A percentile compares a stretch with the other conserved stretches of the same genome.
Conservation (phyloP, 2,113 vertebrate genomes). For the Oreochromis tanganicae region DNA sequence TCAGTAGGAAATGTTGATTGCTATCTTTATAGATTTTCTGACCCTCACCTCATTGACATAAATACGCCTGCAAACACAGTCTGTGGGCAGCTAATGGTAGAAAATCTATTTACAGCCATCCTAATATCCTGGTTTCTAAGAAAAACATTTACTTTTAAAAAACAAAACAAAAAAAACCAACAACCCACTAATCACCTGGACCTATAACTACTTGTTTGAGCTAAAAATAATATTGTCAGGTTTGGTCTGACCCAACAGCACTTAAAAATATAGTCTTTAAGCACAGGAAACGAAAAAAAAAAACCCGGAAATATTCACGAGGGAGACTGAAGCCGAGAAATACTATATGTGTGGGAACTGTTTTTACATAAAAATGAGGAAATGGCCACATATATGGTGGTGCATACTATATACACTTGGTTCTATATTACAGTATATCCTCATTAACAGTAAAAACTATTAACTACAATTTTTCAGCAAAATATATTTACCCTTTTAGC, state of each 20-base stretch:
- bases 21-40: not conserved
- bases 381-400: not conserved
- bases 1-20: not conserved
- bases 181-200: not conserved
- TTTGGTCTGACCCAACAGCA: not conserved
- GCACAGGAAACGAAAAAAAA: fast-evolving
- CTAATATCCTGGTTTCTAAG: fast-evolving
- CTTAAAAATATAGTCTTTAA: not conserved
- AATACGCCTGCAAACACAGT: not conserved
- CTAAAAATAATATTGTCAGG: not conserved
- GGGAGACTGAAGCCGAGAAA: fast-evolving
- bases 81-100: fast-evolving
- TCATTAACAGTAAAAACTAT: not conserved
- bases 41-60: not conserved
- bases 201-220: not conserved
- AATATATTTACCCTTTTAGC: not conserved
- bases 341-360: not conserved
- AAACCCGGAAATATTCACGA: fast-evolving
- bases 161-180: too few relatives aligned
- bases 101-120: not conserved
- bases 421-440: not conserved
- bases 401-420: not conserved
- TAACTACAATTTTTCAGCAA: not conserved
- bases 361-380: not conserved
- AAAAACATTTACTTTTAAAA: not conserved